Evolutionary conservation across 2,113 vertebrate species (phyloP).

Genomic region (Prietella phreatophila): DNA sequence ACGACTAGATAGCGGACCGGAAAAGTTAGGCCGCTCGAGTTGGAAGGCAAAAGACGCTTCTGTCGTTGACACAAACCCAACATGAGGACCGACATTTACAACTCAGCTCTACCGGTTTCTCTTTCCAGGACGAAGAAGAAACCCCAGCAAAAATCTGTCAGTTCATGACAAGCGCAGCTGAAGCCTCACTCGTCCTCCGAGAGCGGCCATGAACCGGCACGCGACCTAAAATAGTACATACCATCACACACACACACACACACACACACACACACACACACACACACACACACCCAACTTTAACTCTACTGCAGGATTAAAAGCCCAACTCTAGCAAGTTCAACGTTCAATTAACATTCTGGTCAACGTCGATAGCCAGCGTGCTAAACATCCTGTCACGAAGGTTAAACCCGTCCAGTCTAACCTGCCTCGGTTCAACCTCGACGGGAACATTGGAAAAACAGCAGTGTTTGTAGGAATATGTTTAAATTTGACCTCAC

Average conservation of each 20-base stretch:
- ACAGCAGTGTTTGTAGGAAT: too few species aligned
- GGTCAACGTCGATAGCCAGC: too few species aligned
- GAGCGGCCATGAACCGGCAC: neutral
- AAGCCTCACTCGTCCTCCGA: neutral
- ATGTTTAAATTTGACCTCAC: neutral
- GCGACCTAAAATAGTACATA: neutral
- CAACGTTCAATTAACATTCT: neutral
- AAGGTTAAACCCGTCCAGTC: neutral
- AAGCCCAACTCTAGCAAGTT: rapidly evolving
- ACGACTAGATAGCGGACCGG: neutral
- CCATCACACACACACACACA: too few species aligned
- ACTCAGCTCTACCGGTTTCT: too few species aligned
- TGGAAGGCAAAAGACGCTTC: neutral
- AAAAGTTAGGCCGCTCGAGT: neutral
- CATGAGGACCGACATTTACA: neutral
- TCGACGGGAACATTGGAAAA: neutral
- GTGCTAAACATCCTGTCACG: neutral
- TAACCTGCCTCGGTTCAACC: neutral
- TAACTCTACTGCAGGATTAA: neutral
- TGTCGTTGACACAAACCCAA: neutral
- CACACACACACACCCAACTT: too few species aligned
- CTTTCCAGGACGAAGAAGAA: neutral
- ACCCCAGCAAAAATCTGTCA: too few species aligned
- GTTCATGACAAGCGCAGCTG: neutral
- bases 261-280: too few species aligned